phyloP scores from a whole-genome alignment of 2,888 invertebrate genomes.

The Dynastes grantii region DNA sequence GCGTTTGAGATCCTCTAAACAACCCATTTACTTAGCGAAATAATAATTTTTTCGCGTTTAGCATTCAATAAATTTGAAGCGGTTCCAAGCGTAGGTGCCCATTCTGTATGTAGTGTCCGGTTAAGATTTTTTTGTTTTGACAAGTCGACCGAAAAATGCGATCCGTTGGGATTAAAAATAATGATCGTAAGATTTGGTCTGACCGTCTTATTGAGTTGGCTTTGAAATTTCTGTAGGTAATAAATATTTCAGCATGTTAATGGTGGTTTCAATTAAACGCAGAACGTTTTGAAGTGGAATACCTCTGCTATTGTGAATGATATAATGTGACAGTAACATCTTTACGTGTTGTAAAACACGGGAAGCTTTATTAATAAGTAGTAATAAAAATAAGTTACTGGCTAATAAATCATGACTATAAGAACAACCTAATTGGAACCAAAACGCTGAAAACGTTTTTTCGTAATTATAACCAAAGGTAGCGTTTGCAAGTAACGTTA shows the following conservation, averaged over 20 bases:
- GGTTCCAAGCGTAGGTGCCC: neutral
- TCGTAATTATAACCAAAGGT: too few relatives aligned
- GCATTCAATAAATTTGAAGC: conserved; percentile 3
- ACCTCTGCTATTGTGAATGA: too few relatives aligned
- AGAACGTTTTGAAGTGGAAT: too few relatives aligned
- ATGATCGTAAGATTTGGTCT: neutral
- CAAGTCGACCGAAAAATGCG: neutral
- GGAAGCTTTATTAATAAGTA: too few relatives aligned
- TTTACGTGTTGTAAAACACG: too few relatives aligned
- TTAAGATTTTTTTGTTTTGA: neutral
- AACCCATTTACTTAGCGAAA: neutral
- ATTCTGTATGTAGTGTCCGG: neutral
- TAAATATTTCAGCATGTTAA: neutral
- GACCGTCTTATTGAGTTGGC: neutral
- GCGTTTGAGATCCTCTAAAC: neutral
- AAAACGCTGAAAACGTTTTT: too few relatives aligned
- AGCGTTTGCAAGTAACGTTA: too few relatives aligned
- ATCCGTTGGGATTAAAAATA: conserved; percentile 2
- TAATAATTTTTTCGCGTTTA: neutral
- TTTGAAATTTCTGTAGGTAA: neutral
- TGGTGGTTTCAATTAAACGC: too few relatives aligned
- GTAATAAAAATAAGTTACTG: too few relatives aligned
- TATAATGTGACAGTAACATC: too few relatives aligned
- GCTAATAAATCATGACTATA: too few relatives aligned
- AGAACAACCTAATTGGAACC: too few relatives aligned